phyloP scores from a whole-genome alignment of 2,888 invertebrate species.

The Caradrina clavipalpis region DNA sequence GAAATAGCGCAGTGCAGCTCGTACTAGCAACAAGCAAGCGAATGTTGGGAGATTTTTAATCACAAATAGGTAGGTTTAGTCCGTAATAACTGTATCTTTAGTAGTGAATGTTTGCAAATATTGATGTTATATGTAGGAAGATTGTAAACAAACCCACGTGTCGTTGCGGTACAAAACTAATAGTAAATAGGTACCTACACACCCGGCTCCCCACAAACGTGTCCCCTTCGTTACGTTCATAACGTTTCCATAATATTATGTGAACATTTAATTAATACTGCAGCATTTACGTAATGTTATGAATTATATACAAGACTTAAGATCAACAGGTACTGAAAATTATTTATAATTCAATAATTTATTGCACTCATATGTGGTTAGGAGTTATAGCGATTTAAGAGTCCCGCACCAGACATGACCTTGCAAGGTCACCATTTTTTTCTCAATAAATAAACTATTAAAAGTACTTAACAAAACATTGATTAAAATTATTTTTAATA shows the following conservation, averaged over 20 bases:
- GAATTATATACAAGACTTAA: not conserved
- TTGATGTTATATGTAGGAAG: conserved; percentile 8
- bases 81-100: not conserved
- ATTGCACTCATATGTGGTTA: not conserved
- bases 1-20: conserved; percentile 2
- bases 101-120: not conserved
- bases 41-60: too few species aligned
- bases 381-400: too few species aligned
- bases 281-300: conserved; percentile 10
- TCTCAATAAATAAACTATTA: too few species aligned
- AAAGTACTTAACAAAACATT: too few species aligned
- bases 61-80: not conserved
- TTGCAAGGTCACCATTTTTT: too few species aligned
- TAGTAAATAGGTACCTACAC: not conserved
- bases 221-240: conserved; percentile 7
- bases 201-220: conserved; percentile 3
- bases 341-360: not conserved
- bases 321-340: not conserved
- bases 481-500: too few species aligned
- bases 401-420: too few species aligned
- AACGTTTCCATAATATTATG: conserved; percentile 25
- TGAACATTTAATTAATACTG: conserved; percentile 8
- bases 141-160: conserved; percentile 1
- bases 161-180: conserved; percentile 3
- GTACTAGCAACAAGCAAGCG: not conserved